Evolutionary conservation across 2,797 vertebrate species (phyloP).

Genomic region (Fistularia commersonii): DNA sequence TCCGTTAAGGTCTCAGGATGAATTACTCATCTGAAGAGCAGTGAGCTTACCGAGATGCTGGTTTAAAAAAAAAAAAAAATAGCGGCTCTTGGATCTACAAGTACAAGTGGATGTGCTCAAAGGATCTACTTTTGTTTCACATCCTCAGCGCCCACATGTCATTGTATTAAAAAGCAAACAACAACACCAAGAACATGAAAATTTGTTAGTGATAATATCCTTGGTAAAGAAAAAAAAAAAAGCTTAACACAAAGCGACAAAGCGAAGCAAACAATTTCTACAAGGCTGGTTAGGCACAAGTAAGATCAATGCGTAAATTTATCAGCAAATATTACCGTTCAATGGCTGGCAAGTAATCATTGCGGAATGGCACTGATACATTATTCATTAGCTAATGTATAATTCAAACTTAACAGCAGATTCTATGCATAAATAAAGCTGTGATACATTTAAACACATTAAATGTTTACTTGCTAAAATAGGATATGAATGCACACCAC

Average conservation of each 20-base stretch:
- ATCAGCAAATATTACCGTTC: slow-evolving; percentile 78
- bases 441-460: slow-evolving; percentile 77
- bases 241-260: slow-evolving; percentile 24
- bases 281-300: slow-evolving; percentile 67
- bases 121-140: slow-evolving; percentile 17
- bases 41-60: slow-evolving; percentile 7
- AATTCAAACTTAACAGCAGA: slow-evolving; percentile 82
- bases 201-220: slow-evolving; percentile 1
- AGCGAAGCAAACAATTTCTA: slow-evolving; percentile 33
- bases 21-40: slow-evolving; percentile 40
- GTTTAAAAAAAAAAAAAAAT: slow-evolving; percentile 10
- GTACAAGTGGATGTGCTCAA: background rate
- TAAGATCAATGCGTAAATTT: slow-evolving; percentile 77
- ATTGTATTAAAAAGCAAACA: slow-evolving; percentile 37
- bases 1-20: slow-evolving; percentile 44
- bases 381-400: slow-evolving; percentile 81
- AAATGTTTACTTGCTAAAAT: slow-evolving; percentile 79
- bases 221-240: background rate
- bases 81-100: slow-evolving; percentile 3
- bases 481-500: slow-evolving; percentile 59
- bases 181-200: slow-evolving; percentile 9
- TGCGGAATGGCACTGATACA: slow-evolving; percentile 74
- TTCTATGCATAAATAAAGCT: slow-evolving; percentile 83
- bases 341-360: slow-evolving; percentile 76
- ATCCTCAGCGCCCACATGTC: slow-evolving; percentile 25